Percentiles rank a stretch among this genome's conserved stretches.
These are phyloP conservation scores for Caenorhabditis virilis DNA, from an alignment of 2,888 invertebrate species.

Conservation along the genomic window DNA sequence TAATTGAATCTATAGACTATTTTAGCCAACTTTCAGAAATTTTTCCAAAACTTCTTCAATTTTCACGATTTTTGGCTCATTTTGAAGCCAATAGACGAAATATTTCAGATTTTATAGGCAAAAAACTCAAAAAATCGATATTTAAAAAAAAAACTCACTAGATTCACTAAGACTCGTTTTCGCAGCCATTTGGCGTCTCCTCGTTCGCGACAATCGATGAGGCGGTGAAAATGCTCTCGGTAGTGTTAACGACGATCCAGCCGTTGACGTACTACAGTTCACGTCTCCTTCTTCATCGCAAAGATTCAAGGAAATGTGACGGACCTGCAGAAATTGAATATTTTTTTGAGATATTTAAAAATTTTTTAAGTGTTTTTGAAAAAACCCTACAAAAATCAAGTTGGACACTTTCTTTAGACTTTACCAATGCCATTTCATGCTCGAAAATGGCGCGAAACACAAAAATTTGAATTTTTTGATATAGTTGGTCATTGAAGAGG, in stretches of 20 bases:
- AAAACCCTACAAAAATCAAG: background rate
- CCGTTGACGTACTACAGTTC: constrained; percentile 6
- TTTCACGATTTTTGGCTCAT: too few species aligned
- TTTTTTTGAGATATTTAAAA: background rate
- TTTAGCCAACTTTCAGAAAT: too few species aligned
- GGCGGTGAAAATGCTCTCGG: constrained; percentile 58
- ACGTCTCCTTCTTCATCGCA: constrained; percentile 27
- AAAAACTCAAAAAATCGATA: too few species aligned
- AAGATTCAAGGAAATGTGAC: constrained; percentile 16
- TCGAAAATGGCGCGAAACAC: too few species aligned
- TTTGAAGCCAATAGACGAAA: too few species aligned
- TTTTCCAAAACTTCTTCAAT: too few species aligned
- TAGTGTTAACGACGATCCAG: constrained; percentile 3
- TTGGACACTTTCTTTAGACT: too few species aligned
- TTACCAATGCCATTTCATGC: too few species aligned
- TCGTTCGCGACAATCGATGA: constrained; percentile 44
- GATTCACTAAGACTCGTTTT: constrained; percentile 51
- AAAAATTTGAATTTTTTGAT: too few species aligned
- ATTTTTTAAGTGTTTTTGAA: background rate
- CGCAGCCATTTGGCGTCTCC: constrained; percentile 53
- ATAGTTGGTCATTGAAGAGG: too few species aligned
- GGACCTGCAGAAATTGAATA: constrained; percentile 3
- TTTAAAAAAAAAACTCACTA: constrained; percentile 34
- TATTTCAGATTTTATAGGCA: too few species aligned
- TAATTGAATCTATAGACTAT: too few species aligned